A percentile compares a stretch with the other conserved stretches of the same genome.
phyloP scores from a whole-genome alignment of 1,140 invertebrate genomes.

The Bombus fervidus region DNA sequence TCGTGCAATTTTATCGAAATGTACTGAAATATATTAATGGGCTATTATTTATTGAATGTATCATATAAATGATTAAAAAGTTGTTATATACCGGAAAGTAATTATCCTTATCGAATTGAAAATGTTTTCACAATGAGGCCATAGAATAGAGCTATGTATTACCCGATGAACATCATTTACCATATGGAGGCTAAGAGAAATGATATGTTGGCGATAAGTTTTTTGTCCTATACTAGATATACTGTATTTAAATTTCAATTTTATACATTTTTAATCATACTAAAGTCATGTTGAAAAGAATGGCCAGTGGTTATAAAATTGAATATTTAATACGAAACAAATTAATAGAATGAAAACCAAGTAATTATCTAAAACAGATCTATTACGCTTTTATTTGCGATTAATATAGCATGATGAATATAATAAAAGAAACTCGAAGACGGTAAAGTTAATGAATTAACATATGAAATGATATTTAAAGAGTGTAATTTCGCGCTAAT shows the following conservation, averaged over 20 bases:
- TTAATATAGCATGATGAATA: neutral
- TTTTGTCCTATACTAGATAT: neutral
- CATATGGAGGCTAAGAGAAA: conserved; percentile 22
- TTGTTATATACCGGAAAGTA: neutral
- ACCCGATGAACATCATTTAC: neutral
- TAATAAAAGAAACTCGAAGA: neutral
- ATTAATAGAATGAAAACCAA: neutral
- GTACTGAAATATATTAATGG: neutral
- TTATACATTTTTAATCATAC: neutral
- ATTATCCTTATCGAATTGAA: neutral
- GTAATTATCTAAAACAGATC: conserved; percentile 7
- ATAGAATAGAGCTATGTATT: neutral
- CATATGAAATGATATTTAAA: conserved; percentile 15
- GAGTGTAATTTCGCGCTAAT: conserved; percentile 51
- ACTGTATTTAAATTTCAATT: neutral
- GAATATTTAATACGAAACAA: neutral
- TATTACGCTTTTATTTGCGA: neutral
- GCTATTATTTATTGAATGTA: neutral
- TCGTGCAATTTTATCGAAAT: neutral
- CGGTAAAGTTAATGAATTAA: neutral
- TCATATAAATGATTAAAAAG: neutral
- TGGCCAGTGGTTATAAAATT: too few species aligned
- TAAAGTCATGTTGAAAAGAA: neutral
- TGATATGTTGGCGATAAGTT: neutral
- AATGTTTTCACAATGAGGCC: neutral